Conservation (phyloP, 2,797 vertebrate genomes). For the Acipenser transmontanus region DNA sequence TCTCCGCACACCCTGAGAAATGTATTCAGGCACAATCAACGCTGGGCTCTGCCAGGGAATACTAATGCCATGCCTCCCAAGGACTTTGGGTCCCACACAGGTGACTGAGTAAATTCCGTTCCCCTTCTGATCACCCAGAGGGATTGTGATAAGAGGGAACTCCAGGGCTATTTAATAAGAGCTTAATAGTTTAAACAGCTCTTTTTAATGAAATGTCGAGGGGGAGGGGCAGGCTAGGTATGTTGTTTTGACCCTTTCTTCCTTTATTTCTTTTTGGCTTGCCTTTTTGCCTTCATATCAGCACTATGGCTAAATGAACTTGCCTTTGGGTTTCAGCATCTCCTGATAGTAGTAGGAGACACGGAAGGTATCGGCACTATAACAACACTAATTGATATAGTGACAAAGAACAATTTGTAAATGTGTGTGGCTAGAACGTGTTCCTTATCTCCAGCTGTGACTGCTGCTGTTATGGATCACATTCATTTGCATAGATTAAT, state of each 20-base stretch:
- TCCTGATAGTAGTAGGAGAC: not conserved
- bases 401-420: not conserved
- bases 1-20: slow-evolving; percentile 16
- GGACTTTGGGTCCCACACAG: slow-evolving; percentile 16
- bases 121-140: slow-evolving; percentile 3
- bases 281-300: not conserved
- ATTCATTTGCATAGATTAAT: no score
- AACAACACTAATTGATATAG: not conserved
- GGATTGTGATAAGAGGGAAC: not conserved
- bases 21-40: slow-evolving; percentile 31
- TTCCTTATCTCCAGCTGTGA: no score
- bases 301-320: not conserved
- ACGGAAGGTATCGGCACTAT: not conserved
- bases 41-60: slow-evolving; percentile 32
- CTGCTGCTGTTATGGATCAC: no score
- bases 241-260: not conserved
- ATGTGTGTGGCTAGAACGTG: not conserved
- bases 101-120: not conserved
- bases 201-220: not conserved
- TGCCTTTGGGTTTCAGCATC: not conserved
- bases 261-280: not conserved
- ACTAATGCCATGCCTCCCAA: slow-evolving; percentile 33
- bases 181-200: not conserved
- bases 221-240: not conserved
- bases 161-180: not conserved